phyloP scores from a whole-genome alignment of 2,888 invertebrate species.

The Macrophya annulata region DNA sequence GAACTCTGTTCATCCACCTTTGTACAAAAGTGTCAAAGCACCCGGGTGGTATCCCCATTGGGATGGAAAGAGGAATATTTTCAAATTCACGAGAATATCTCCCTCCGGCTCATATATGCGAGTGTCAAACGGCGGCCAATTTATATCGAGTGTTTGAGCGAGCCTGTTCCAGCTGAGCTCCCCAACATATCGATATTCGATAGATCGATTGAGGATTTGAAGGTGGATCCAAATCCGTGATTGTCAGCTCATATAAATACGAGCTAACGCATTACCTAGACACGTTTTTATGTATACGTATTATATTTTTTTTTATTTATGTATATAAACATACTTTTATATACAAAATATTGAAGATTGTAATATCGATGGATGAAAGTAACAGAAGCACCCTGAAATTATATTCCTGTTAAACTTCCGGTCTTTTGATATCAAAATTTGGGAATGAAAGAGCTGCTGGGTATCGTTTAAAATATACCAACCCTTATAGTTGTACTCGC shows the following conservation, averaged over 20 bases:
- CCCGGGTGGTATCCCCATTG: neutral
- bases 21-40: constrained; percentile 17
- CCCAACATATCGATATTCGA: constrained; percentile 33
- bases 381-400: neutral
- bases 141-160: constrained; percentile 43
- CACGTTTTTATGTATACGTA: neutral
- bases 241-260: constrained; percentile 14
- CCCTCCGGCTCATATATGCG: neutral
- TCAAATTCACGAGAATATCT: constrained; percentile 18
- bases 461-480: neutral
- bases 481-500: neutral
- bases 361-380: neutral
- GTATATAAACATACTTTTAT: neutral
- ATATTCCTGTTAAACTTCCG: neutral
- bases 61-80: neutral
- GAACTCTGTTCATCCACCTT: neutral
- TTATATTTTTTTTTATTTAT: neutral
- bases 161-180: constrained; percentile 20
- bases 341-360: neutral
- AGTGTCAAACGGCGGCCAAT: constrained; percentile 45
- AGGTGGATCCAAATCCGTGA: constrained; percentile 1
- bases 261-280: neutral
- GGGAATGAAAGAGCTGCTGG: neutral
- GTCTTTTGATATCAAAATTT: neutral
- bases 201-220: neutral